Base-by-base conservation (phyloP, 1,140 invertebrate genomes). In the Drosophila nebulosa region DNA sequence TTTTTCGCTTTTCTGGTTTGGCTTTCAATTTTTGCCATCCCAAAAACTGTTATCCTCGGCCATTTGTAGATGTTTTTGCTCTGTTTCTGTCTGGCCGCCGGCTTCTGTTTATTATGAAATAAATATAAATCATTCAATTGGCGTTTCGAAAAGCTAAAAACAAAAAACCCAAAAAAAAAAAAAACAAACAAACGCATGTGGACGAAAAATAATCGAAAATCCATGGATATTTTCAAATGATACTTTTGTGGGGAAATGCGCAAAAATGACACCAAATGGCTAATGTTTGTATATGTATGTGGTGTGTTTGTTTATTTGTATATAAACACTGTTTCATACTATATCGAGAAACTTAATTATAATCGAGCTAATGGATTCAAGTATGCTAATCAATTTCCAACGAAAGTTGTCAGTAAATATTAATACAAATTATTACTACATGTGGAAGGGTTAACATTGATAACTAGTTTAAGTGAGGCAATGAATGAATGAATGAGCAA, bases 401-500 rank as follows among this genome's bases (percentile, higher is more conserved):
- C 18, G 12, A 39, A 39, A 21, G 35, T 16, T 18, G 52, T 58
- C 10, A 60, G 24, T 52, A 51, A 76, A 66, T 56, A 68, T 61
- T 14, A 68, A 62, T 3, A 46, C 39, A 46, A 6, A 60, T 55
- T 16, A 35, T 58, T 67, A 32, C 10, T 50, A 27, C 27, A 27
- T 21, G 18, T 21, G 18, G 6, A 59, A 62, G 62, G 14, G 51
- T 10, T 52, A 18, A 70, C 30, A 68, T 59, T 27, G 68, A 56
- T 26, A 74, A 63, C 63, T 62, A 60, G 22, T 16, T 21, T 7
- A 4, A 16, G 6, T 16, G 14, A 18, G 14, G 2, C 2, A 42
- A 42, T 46, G 18, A 53, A 30, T 36, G 32, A 59, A 36, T 58
- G 58, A 77, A 35, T 74, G 80, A 74, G 68, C 80, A 79, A 72